Percentiles rank a stretch among this genome's conserved stretches.
These are phyloP conservation scores for Syrphus vitripennis DNA, from an alignment of 2,888 invertebrate species.

Conservation along the genomic window DNA sequence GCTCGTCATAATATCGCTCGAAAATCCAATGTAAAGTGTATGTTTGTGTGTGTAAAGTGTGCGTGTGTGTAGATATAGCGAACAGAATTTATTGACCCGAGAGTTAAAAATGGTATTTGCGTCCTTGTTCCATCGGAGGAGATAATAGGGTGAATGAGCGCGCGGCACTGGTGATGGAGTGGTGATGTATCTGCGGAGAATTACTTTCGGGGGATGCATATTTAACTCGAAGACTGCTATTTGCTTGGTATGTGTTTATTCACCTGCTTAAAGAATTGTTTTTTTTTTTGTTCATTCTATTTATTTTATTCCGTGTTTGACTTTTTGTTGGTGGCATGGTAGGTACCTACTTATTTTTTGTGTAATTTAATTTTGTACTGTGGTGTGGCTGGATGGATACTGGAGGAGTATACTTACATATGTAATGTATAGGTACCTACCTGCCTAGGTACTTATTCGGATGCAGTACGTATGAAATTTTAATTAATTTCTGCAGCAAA, in stretches of 20 bases:
- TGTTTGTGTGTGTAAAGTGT: conserved; percentile 15
- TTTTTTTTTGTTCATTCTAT: conserved; percentile 29
- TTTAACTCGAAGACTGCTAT: conserved; percentile 56
- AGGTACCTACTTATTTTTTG: conserved; percentile 8
- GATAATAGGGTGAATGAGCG: conserved; percentile 70
- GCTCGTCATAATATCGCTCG: conserved; percentile 12
- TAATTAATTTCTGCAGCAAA: conserved; percentile 67
- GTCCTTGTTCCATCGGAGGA: conserved; percentile 65
- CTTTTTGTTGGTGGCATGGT: background rate
- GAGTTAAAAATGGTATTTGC: conserved; percentile 64
- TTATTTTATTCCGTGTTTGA: background rate
- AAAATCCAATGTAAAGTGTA: conserved; percentile 13
- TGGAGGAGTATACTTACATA: background rate
- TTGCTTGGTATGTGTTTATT: conserved; percentile 69
- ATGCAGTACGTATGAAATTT: conserved; percentile 70
- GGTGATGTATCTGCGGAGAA: conserved; percentile 65
- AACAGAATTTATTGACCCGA: conserved; percentile 71
- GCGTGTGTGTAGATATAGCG: conserved; percentile 9
- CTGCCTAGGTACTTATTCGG: conserved; percentile 42
- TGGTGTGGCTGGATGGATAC: conserved; percentile 7
- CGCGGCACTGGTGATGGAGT: conserved; percentile 51
- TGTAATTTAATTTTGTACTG: conserved; percentile 38
- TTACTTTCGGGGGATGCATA: conserved; percentile 69
- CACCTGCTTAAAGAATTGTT: conserved; percentile 63
- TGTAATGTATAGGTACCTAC: too few relatives aligned